phyloP scores from a whole-genome alignment of 2,113 vertebrate genomes.

The Cyanistes caeruleus region DNA sequence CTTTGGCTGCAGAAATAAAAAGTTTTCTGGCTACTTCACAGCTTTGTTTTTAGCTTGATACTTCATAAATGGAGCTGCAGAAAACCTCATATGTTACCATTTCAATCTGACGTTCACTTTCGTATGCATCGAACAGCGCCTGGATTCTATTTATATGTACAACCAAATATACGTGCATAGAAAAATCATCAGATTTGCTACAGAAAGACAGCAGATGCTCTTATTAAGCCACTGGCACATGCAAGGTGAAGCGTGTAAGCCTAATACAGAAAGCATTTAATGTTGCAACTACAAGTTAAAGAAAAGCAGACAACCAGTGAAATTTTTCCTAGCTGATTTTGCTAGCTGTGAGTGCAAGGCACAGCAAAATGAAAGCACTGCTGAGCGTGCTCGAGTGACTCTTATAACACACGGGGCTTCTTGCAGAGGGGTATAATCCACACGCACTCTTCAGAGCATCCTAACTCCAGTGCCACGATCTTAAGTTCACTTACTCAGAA shows the following conservation, averaged over 20 bases:
- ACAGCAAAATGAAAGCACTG: background rate
- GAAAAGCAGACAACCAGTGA: constrained; percentile 52
- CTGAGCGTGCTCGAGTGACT: background rate
- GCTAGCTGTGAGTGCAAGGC: constrained; percentile 7
- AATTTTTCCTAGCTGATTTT: constrained; percentile 35
- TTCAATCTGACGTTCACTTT: constrained; percentile 53
- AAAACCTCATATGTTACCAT: constrained; percentile 55
- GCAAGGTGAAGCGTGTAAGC: constrained; percentile 59
- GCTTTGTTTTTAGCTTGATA: constrained; percentile 20
- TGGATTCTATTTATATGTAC: constrained; percentile 53
- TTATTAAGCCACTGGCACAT: constrained; percentile 61
- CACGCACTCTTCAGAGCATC: background rate
- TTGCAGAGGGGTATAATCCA: background rate
- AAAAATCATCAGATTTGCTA: constrained; percentile 45
- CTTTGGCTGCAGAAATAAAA: constrained; percentile 34
- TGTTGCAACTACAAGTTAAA: constrained; percentile 17
- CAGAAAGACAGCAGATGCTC: constrained; percentile 74
- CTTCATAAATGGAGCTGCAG: constrained; percentile 42
- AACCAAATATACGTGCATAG: constrained; percentile 62
- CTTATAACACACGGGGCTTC: background rate
- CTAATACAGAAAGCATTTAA: constrained; percentile 51
- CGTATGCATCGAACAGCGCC: constrained; percentile 28
- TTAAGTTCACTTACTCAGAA: background rate
- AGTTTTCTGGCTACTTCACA: constrained; percentile 34
- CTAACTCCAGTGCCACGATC: background rate